Percentiles rank a stretch among this genome's conserved stretches.
These are phyloP conservation scores for Sminthopsis crassicaudata DNA, from an alignment of 2,113 vertebrate species.

Conservation along the genomic window DNA sequence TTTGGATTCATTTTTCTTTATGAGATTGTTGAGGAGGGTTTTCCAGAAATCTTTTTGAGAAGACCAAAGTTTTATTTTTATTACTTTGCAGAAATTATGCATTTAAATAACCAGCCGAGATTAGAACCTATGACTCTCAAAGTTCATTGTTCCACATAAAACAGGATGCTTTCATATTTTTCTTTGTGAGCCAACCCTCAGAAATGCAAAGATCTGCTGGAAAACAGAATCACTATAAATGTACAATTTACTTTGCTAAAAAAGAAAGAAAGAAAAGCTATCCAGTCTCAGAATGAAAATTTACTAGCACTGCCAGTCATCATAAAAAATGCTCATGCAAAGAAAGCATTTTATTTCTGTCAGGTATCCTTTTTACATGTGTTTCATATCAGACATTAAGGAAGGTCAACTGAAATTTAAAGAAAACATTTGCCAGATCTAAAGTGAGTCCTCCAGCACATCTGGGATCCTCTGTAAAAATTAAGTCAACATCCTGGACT, in stretches of 20 bases:
- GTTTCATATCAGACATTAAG: conserved; percentile 67
- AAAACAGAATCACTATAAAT: conserved; percentile 60
- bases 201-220: conserved; percentile 59
- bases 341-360: conserved; percentile 42
- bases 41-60: background rate
- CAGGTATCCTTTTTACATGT: conserved; percentile 65
- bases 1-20: background rate
- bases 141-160: conserved; percentile 36
- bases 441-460: conserved; percentile 61
- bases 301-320: conserved; percentile 48
- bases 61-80: conserved; percentile 5
- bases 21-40: too few relatives aligned
- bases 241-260: conserved; percentile 67
- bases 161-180: conserved; percentile 51
- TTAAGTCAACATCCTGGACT: conserved; percentile 66
- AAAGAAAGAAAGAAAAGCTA: background rate
- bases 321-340: conserved; percentile 53
- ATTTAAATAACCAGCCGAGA: conserved; percentile 9
- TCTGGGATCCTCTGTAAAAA: conserved; percentile 72
- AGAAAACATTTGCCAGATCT: conserved; percentile 34
- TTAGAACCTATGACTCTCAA: conserved; percentile 46
- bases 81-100: conserved; percentile 53
- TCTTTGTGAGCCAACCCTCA: conserved; percentile 53
- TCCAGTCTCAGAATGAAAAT: conserved; percentile 47
- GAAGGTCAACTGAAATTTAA: conserved; percentile 59